Base-by-base conservation (phyloP, 2,797 vertebrate genomes). In the Notolabrus celidotus region DNA sequence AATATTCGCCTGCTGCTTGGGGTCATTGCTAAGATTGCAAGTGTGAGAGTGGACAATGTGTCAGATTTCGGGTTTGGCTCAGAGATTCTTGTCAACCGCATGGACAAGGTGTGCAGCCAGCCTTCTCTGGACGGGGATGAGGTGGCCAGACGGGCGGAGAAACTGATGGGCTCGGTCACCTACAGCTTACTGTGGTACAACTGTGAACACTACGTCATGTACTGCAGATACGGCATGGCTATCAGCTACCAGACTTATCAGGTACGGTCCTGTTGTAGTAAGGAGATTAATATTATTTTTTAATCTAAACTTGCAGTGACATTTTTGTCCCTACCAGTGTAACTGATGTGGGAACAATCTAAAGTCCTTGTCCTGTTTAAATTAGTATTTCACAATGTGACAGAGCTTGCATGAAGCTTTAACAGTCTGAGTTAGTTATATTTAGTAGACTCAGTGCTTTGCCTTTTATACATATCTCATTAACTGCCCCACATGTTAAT, bases 151-250 rank as follows among this genome's bases (percentile, higher is more conserved):
- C 88, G 97, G 68, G 97, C 97, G 0, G 96, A 99, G 92, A 95
- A 94, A 70, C 91, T 96, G 71, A 79, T 97, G 82, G 98, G 97
- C 10, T 63, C 91, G 0, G 92, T 96, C 17, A 88, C 91, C 17
- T 99, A 99, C 90, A 99, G 97, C 77, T 88, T 99, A 0, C 92
- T 99, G 73, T 99, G 98, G 98, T 96, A 98, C 93, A 99, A 99
- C 93, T 99, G 98, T 71, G 98, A 99, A 82, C 98, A 99, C 89
- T 99, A 96, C 11, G 97, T 98, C 82, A 99, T 97, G 90, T 93
- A 96, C 94, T 99, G 97, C 94, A 95, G 98, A 81, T 99, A 97
- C 1, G 97, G 96, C 23, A 88, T 94, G 56, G 77, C 93, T 0
- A 90, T 97, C 88, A 99, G 97, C 93, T 96, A 97, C 85, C 98